Evolutionary conservation across 2,888 invertebrate species (phyloP).

Genomic region (Endotricha flammealis): DNA sequence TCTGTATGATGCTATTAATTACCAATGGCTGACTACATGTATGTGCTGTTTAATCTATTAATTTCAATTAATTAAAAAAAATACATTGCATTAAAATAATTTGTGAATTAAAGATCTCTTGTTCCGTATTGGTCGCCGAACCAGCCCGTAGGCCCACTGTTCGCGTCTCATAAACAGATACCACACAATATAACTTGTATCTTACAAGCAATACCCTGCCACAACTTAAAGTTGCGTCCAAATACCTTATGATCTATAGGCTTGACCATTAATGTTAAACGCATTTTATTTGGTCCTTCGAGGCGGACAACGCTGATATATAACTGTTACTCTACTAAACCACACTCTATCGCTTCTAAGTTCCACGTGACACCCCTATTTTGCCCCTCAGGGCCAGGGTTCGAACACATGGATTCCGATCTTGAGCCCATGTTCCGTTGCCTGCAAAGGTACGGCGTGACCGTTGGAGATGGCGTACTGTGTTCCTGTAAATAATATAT

Average conservation of each 20-base stretch:
- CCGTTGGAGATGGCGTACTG: slow-evolving; percentile 84
- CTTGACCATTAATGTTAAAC: not conserved
- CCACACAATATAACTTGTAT: not conserved
- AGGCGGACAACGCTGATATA: slow-evolving; percentile 13
- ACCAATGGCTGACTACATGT: too few species aligned
- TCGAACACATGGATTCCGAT: slow-evolving; percentile 58
- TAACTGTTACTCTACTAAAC: slow-evolving; percentile 45
- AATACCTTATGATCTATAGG: not conserved
- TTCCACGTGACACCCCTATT: slow-evolving; percentile 44
- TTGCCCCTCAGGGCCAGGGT: slow-evolving; percentile 36
- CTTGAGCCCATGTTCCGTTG: slow-evolving; percentile 84
- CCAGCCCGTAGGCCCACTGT: too few species aligned
- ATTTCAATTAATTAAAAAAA: too few species aligned
- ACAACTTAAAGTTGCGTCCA: not conserved
- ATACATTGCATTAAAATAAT: too few species aligned
- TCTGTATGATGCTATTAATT: too few species aligned
- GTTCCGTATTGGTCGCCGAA: too few species aligned
- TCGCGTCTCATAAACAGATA: not conserved
- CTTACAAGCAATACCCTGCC: slow-evolving; percentile 7
- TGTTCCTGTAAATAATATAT: slow-evolving; percentile 48
- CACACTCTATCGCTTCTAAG: slow-evolving; percentile 66
- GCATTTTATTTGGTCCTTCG: slow-evolving; percentile 20
- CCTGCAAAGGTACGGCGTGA: slow-evolving; percentile 89
- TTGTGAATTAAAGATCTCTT: too few species aligned
- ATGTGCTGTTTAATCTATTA: too few species aligned